These are phyloP conservation scores for Whitmania pigra DNA, from an alignment of 1,140 invertebrate genomes.

Conservation along the genomic window DNA sequence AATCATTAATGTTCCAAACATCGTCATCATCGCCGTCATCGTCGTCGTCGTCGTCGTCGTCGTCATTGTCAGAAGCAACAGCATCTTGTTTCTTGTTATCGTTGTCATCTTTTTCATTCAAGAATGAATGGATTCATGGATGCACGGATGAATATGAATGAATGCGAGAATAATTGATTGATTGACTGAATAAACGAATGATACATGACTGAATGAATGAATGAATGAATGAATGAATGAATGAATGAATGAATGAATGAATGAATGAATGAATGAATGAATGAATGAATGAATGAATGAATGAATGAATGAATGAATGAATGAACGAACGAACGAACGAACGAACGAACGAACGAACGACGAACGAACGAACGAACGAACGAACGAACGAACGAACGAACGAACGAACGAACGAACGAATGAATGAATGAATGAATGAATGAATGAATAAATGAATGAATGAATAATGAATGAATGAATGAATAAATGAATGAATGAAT, in stretches of 20 bases:
- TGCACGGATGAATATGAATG: not conserved
- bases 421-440: slow-evolving; percentile 3
- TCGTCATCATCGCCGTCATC: not conserved
- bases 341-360: not conserved
- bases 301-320: not conserved
- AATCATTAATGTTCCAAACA: not conserved
- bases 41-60: not conserved
- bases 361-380: not conserved
- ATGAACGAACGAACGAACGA: not conserved
- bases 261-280: slow-evolving; percentile 3
- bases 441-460: slow-evolving; percentile 1
- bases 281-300: slow-evolving; percentile 3
- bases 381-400: not conserved
- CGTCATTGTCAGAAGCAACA: no score
- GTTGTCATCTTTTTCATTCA: no score
- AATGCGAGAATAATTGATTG: not conserved
- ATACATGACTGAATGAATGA: slow-evolving; percentile 1
- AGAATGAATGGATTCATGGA: no score
- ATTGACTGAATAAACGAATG: not conserved
- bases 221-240: slow-evolving; percentile 3
- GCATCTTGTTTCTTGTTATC: no score
- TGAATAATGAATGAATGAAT: slow-evolving; percentile 1
- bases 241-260: slow-evolving; percentile 3
- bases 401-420: not conserved
- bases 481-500: slow-evolving; percentile 3